Base-by-base conservation (phyloP, 2,797 vertebrate species). In the Muscicapa comitata region DNA sequence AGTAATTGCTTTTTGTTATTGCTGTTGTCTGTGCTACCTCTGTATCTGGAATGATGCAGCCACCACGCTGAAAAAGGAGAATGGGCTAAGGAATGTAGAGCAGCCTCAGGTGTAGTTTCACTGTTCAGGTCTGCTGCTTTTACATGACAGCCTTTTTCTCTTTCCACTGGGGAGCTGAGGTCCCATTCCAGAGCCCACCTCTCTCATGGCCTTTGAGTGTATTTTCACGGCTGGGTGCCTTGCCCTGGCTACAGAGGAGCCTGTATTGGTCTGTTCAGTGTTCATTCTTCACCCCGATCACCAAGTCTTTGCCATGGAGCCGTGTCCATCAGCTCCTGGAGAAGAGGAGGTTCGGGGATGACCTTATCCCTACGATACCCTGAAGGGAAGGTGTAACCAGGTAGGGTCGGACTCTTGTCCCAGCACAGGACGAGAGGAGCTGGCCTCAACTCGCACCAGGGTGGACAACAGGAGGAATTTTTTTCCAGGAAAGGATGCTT, bases 201-300 rank as follows among this genome's bases (percentile, higher is more conserved):
- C 3, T 10, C 5, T 4, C 4, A 4, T 1, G 15, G 16, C 9
- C 28, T 23, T 76, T 53, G 5, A 10, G 40, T 4, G 35, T 8
- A 18, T 67, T 86, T 87, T 57, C 61, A 29, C 1, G 8, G 2
- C 37, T 5, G 11, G 19, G 61, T 23, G 9, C 47, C 7, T 29
- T 42, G 45, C 8, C 37, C 28, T 2, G 13, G n/a, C n/a, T 19
- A 24, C 8, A 28, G 23, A 18, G 29, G 28, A 10, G 6, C 20
- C 15, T 7, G 16, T 3, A 2, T 9, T 6, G 5, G 8, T 3
- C 26, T 14, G 16, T 10, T 42, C 26, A 16, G 51, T 0, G 5
- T 5, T 48, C 1, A 1, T 3, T 7, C 26, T 53, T 58, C 17
- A 7, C 3, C 1, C 7, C 3, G 7, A 3, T 29, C 35, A 14